These are phyloP conservation scores for Drosophila macrospina DNA, from an alignment of 2,888 invertebrate species.

Conservation along the genomic window DNA sequence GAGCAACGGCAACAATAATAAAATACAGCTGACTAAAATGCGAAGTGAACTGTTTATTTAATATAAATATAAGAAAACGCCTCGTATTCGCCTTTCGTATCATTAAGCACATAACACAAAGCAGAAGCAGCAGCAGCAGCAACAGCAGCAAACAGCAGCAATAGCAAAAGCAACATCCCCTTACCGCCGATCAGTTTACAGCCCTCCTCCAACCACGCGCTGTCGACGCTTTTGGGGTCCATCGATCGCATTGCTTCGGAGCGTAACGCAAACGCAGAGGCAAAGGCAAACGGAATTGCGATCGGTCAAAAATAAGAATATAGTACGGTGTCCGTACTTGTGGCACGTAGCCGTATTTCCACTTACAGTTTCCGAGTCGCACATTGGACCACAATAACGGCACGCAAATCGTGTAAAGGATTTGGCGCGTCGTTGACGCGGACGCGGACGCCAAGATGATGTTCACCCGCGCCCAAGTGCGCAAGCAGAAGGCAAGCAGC, in stretches of 20 bases:
- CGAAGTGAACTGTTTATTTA: constrained; percentile 63
- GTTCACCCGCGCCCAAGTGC: constrained; percentile 89
- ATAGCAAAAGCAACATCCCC: constrained; percentile 1
- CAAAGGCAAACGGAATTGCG: constrained; percentile 15
- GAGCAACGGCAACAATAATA: constrained; percentile 27
- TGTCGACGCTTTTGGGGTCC: no score
- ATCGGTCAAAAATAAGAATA: constrained; percentile 5
- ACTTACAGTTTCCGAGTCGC: constrained; percentile 21
- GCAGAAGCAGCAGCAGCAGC: constrained; percentile 46
- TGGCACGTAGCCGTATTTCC: constrained; percentile 24
- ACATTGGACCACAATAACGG: constrained; percentile 42
- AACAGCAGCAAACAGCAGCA: no score
- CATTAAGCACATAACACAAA: constrained; percentile 61
- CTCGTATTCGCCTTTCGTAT: constrained; percentile 36
- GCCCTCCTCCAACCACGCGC: background rate
- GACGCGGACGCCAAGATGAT: constrained; percentile 86
- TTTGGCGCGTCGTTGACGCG: constrained; percentile 44
- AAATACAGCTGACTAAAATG: constrained; percentile 57
- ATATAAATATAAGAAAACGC: constrained; percentile 63
- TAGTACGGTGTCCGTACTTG: constrained; percentile 1
- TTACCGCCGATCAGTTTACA: background rate
- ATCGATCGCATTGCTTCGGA: background rate
- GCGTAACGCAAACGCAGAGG: constrained; percentile 19
- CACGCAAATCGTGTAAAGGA: constrained; percentile 33
- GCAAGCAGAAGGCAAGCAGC: constrained; percentile 86